These are phyloP conservation scores for Betta splendens DNA, from an alignment of 2,797 vertebrate species.

Conservation along the genomic window DNA sequence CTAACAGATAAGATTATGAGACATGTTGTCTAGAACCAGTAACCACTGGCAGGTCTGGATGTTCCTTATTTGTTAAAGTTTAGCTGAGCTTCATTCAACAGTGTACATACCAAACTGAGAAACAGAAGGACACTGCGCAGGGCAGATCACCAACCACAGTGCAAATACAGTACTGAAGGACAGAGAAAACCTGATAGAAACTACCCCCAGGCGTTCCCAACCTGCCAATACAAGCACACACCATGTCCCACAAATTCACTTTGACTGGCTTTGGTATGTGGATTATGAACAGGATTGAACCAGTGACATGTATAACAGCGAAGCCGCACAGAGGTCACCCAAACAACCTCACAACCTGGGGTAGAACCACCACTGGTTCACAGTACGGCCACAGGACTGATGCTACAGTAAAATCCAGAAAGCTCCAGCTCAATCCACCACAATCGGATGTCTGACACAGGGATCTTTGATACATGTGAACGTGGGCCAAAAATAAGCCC, in stretches of 20 bases:
- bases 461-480: slow-evolving; percentile 66
- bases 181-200: slow-evolving; percentile 28
- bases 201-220: slow-evolving; percentile 28
- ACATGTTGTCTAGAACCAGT: slow-evolving; percentile 20
- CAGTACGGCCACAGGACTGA: slow-evolving; percentile 7
- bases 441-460: slow-evolving; percentile 62
- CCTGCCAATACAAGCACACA: slow-evolving; percentile 31
- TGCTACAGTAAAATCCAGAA: slow-evolving; percentile 42
- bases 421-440: slow-evolving; percentile 43
- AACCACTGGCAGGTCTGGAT: slow-evolving; percentile 16
- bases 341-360: slow-evolving; percentile 5
- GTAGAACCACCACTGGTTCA: slow-evolving; percentile 23
- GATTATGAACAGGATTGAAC: slow-evolving; percentile 2
- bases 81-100: slow-evolving; percentile 2
- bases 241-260: slow-evolving; percentile 10
- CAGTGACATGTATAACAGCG: slow-evolving; percentile 1
- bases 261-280: slow-evolving; percentile 12
- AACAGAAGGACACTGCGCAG: slow-evolving; percentile 19
- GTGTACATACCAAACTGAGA: background rate
- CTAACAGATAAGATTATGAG: slow-evolving; percentile 50
- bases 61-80: slow-evolving; percentile 1
- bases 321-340: slow-evolving; percentile 12
- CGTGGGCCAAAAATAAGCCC: slow-evolving; percentile 54
- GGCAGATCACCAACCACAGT: background rate
- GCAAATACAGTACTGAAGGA: slow-evolving; percentile 8